Evolutionary conservation across 2,888 invertebrate genomes (phyloP).

Genomic region (Lymantria monacha): DNA sequence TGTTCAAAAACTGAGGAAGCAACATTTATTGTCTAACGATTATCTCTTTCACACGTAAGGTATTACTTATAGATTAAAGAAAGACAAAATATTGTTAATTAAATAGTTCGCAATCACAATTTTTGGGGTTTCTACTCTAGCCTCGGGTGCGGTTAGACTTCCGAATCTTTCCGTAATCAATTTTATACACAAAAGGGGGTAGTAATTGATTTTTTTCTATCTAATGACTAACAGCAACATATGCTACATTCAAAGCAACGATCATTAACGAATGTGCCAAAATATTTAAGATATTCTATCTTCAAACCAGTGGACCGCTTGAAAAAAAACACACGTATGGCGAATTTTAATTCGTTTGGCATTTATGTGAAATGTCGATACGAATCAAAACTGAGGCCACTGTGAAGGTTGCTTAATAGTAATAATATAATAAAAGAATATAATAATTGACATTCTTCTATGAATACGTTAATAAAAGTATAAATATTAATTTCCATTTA

Average conservation of each 20-base stretch:
- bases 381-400: conserved; percentile 3
- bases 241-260: conserved; percentile 66
- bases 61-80: conserved; percentile 33
- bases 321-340: conserved; percentile 22
- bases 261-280: conserved; percentile 74
- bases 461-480: no score
- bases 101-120: conserved; percentile 64
- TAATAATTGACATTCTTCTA: no score
- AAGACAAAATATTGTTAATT: conserved; percentile 53
- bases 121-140: conserved; percentile 72
- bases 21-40: conserved; percentile 63
- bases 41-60: conserved; percentile 48
- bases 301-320: conserved; percentile 33
- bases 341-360: conserved; percentile 11
- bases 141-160: conserved; percentile 60
- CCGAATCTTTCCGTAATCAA: conserved; percentile 76
- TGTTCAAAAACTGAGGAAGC: conserved; percentile 59
- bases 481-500: no score
- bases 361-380: conserved; percentile 12
- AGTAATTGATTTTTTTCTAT: conserved; percentile 74
- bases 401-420: no score
- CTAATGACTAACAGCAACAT: conserved; percentile 75
- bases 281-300: conserved; percentile 37
- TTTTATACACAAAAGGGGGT: conserved; percentile 77
- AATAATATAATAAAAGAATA: no score